Evolutionary conservation across 2,888 invertebrate species (phyloP).

Genomic region (Trachelus troglodyta): DNA sequence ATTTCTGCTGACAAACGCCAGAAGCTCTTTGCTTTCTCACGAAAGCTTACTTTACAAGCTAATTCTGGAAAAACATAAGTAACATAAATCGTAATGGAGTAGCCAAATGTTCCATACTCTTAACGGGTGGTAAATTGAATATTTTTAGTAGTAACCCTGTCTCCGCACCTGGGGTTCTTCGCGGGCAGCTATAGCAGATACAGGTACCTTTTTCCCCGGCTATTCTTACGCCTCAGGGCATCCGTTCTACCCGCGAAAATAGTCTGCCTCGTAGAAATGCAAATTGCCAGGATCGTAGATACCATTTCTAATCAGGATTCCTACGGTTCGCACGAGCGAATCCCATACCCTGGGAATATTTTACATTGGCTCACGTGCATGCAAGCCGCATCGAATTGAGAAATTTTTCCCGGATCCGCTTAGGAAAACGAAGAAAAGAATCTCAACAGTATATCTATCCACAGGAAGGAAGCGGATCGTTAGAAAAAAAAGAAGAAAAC

Average conservation of each 20-base stretch:
- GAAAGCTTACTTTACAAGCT: background rate
- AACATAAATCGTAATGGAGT: constrained; percentile 11
- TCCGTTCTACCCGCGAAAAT: background rate
- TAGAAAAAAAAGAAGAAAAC: background rate
- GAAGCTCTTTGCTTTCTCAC: background rate
- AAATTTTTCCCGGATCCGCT: background rate
- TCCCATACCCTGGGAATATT: background rate
- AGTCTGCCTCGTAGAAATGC: background rate
- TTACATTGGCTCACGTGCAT: background rate
- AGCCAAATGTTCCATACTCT: constrained; percentile 17
- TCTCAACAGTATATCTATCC: background rate
- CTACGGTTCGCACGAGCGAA: background rate
- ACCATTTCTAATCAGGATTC: background rate
- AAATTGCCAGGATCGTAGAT: background rate
- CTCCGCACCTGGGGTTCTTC: background rate
- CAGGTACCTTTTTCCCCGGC: background rate
- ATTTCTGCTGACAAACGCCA: background rate
- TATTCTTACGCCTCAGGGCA: background rate
- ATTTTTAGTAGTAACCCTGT: constrained; percentile 9
- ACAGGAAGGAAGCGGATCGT: background rate
- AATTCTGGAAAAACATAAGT: background rate
- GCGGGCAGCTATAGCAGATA: background rate
- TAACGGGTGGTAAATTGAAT: constrained; percentile 21
- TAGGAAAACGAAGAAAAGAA: background rate
- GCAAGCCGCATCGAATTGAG: background rate